phyloP scores from a whole-genome alignment of 2,888 invertebrate species.

The Asteroscopus sphinx region DNA sequence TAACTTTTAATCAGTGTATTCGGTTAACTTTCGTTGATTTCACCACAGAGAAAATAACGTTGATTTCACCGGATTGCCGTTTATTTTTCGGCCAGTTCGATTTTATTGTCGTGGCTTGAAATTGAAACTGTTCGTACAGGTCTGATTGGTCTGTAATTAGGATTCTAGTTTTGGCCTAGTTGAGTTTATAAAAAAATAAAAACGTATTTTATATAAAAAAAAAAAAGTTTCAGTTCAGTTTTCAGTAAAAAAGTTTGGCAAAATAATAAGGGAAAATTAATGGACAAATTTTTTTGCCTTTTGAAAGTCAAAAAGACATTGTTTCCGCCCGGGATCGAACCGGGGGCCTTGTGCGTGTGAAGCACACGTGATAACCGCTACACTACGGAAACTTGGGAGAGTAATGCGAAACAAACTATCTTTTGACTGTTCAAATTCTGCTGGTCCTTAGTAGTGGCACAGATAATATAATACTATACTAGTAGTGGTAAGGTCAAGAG shows the following conservation, averaged over 20 bases:
- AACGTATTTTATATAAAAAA: too few relatives aligned
- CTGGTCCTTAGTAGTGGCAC: too few relatives aligned
- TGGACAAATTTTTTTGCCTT: too few relatives aligned
- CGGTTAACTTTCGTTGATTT: constrained; percentile 55
- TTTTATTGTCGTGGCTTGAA: constrained; percentile 37
- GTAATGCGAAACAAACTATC: not conserved
- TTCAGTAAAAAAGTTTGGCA: too few relatives aligned
- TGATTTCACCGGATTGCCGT: constrained; percentile 43
- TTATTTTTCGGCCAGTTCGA: constrained; percentile 38
- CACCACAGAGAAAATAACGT: too few relatives aligned
- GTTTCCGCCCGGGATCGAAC: constrained; percentile 93
- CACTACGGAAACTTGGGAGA: constrained; percentile 91
- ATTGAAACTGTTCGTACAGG: constrained; percentile 29
- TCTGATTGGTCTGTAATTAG: constrained; percentile 13
- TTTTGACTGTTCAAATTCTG: not conserved
- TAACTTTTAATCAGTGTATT: constrained; percentile 65
- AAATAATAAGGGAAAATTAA: too few relatives aligned
- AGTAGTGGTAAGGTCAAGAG: not conserved
- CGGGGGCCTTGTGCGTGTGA: constrained; percentile 94
- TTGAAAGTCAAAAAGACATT: constrained; percentile 51
- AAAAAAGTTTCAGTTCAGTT: too few relatives aligned
- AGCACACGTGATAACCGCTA: constrained; percentile 95
- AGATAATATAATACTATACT: too few relatives aligned
- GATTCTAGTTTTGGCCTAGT: not conserved
- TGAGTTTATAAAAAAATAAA: too few relatives aligned